Conservation (phyloP, 2,888 invertebrate genomes). For the Allophyes oxyacanthae region DNA sequence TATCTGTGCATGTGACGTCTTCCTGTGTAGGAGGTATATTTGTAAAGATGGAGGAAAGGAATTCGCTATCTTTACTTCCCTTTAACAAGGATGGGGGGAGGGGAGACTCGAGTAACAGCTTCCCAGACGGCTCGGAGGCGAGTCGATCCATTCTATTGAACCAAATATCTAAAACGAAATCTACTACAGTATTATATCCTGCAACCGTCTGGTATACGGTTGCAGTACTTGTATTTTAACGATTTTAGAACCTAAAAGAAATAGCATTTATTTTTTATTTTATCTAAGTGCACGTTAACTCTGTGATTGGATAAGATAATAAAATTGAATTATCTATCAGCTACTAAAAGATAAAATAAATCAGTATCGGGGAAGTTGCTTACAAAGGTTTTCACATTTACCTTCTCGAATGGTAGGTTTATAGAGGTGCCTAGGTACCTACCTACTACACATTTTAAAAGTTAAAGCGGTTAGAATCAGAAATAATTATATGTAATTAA, state of each 20-base stretch:
- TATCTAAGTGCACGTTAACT: neutral
- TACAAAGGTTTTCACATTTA: conserved; percentile 6
- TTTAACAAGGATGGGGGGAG: conserved; percentile 46
- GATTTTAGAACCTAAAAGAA: conserved; percentile 11
- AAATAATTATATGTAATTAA: no score
- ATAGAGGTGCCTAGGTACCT: no score
- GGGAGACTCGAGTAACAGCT: conserved; percentile 54
- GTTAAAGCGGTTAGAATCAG: conserved; percentile 5
- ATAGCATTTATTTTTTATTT: conserved; percentile 9
- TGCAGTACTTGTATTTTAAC: conserved; percentile 23
- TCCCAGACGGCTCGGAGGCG: conserved; percentile 68
- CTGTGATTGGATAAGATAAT: conserved; percentile 33
- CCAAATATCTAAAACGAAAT: conserved; percentile 48
- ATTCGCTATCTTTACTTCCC: conserved; percentile 60
- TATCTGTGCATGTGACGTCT: conserved; percentile 50
- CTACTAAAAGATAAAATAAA: conserved; percentile 15
- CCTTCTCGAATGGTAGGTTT: neutral
- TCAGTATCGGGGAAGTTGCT: conserved; percentile 12
- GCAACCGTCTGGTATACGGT: conserved; percentile 19
- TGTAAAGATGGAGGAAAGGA: conserved; percentile 59
- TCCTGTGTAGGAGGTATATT: conserved; percentile 59
- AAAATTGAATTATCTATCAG: conserved; percentile 30
- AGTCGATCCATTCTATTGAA: conserved; percentile 63
- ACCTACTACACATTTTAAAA: conserved; percentile 3
- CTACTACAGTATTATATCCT: conserved; percentile 6